These are phyloP conservation scores for Amphiura filiformis DNA, from an alignment of 35 echinoderm and acorn worm genomes.

Conservation along the genomic window DNA sequence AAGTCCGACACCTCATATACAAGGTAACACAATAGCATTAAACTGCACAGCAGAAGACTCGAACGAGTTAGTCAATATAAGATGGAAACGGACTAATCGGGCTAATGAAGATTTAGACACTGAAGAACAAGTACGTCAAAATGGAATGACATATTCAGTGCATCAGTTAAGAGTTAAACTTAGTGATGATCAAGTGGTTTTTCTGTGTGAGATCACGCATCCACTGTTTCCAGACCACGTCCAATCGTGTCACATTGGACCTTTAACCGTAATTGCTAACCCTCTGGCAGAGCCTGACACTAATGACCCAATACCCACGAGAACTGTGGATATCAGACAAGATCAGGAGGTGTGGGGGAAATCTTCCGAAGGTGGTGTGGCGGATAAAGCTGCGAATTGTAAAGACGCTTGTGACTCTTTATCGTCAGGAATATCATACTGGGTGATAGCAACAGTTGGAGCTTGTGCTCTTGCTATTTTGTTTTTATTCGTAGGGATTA, in stretches of 20 bases:
- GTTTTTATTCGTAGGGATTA: neutral
- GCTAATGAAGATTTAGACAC: neutral
- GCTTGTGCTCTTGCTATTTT: neutral
- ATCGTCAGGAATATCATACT: neutral
- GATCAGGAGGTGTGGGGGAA: too few relatives aligned
- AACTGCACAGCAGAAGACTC: neutral
- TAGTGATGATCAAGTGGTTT: neutral
- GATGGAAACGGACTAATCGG: neutral
- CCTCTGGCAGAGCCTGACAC: neutral
- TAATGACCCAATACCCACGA: neutral
- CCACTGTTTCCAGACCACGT: neutral
- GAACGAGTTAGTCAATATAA: neutral
- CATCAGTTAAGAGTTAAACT: neutral
- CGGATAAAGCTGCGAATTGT: neutral
- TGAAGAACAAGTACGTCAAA: neutral
- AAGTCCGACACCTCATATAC: neutral
- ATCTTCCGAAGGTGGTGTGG: too few relatives aligned
- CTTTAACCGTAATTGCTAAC: neutral
- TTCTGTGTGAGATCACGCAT: neutral
- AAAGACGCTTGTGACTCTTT: neutral
- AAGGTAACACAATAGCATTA: neutral
- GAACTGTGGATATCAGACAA: neutral
- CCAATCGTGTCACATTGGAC: neutral
- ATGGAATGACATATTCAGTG: neutral
- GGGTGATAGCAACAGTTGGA: neutral